Evolutionary conservation across 2,888 invertebrate genomes (phyloP), one percentile per base, ranked within the genome.

Genomic region (Theretra japonica): DNA sequence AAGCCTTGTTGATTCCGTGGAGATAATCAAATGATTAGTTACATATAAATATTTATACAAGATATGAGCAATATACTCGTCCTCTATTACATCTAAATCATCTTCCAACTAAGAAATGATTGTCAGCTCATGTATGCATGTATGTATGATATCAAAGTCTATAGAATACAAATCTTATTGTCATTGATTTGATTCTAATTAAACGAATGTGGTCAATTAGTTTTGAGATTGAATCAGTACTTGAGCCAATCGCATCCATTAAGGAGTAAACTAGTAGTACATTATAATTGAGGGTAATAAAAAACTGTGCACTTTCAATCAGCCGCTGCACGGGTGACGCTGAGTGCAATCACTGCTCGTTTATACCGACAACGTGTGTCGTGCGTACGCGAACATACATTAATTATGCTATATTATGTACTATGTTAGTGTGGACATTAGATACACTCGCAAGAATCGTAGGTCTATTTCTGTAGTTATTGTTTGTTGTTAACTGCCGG

Each of bases 261-360:
- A 59, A 59, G 28, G 28, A 59, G 28, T 59, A 28, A 30, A 28
- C 59, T 59, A n/a, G n/a, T n/a, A n/a, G 53, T 25, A 30, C 59
- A 59, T 79, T 77, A 76, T 77, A 77, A 76, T 75, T 69, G 72
- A 68, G 71, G 75, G 77, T 74, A 73, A 73, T 75, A 73, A 74
- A 53, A 53, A 53, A 69, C 72, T 73, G 75, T 78, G 74, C 70
- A 75, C 77, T 78, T 72, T 72, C 77, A 79, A 83, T 81, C 79
- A 77, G 79, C 79, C 73, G n/a, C 53, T 53, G 53, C 53, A 53
- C 28, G 17, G 59, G 28, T 59, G 59, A 28, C 59, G 59, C 19
- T 28, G 59, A 59, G 19, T 59, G 59, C 28, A 59, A 59, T 59
- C 59, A 59, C 59, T 28, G 59, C 59, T 59, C 28, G 28, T 59